A percentile compares a stretch with the other conserved stretches of the same genome.
phyloP scores from a whole-genome alignment of 2,113 vertebrate genomes.

The Thinocorus orbignyianus region DNA sequence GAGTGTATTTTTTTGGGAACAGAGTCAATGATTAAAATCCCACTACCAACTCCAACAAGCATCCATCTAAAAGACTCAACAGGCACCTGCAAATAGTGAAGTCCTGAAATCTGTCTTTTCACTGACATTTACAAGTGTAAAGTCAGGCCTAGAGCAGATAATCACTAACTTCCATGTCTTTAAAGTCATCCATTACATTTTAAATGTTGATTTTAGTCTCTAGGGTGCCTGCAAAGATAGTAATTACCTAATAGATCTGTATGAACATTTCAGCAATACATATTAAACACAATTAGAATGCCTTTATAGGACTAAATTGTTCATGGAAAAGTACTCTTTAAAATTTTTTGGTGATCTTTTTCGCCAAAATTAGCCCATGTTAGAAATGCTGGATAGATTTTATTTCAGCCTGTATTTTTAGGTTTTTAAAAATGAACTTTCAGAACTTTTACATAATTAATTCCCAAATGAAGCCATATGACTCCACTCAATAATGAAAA shows the following conservation, averaged over 20 bases:
- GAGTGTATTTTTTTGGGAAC: fast-evolving
- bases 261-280: background rate
- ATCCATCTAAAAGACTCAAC: background rate
- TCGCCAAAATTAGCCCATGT: background rate
- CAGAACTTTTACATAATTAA: background rate
- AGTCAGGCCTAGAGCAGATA: background rate
- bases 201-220: background rate
- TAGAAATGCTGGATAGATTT: background rate
- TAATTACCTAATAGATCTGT: background rate
- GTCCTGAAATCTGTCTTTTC: background rate
- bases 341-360: background rate
- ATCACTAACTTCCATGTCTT: background rate
- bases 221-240: background rate
- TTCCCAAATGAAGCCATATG: background rate
- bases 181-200: background rate
- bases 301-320: background rate
- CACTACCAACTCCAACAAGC: background rate
- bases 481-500: background rate
- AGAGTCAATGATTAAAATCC: background rate
- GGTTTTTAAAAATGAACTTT: background rate
- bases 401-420: background rate
- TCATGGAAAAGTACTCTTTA: background rate
- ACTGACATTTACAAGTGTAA: background rate
- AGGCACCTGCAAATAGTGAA: background rate
- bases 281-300: background rate